Evolutionary conservation across 2,888 invertebrate species (phyloP).

Genomic region (Drosophila koepferae): DNA sequence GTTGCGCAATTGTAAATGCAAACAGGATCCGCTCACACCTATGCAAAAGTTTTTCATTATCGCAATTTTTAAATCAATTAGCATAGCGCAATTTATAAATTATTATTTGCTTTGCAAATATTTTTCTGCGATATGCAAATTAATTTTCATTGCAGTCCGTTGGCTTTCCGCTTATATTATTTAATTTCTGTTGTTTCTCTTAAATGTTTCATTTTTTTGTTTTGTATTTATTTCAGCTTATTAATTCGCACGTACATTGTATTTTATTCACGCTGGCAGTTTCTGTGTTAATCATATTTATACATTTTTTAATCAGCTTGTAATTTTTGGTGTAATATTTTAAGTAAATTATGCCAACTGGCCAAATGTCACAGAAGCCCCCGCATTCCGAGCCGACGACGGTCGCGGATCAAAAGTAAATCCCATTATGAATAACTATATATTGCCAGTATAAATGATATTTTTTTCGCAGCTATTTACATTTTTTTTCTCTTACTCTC

Average conservation of each 20-base stretch:
- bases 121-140: constrained; percentile 49
- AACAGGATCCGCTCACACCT: constrained; percentile 3
- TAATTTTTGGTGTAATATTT: constrained; percentile 62
- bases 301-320: constrained; percentile 60
- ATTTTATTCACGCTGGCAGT: constrained; percentile 26
- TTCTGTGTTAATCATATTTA: constrained; percentile 53
- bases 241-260: constrained; percentile 23
- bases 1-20: constrained; percentile 14
- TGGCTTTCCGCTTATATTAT: constrained; percentile 15
- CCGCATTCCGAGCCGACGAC: constrained; percentile 11
- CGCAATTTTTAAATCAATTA: constrained; percentile 47
- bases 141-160: constrained; percentile 36
- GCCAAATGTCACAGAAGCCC: constrained; percentile 35
- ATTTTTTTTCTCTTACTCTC: constrained; percentile 6
- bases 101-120: constrained; percentile 42
- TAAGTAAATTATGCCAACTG: constrained; percentile 53
- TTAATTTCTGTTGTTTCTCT: constrained; percentile 18
- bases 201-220: constrained; percentile 10
- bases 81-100: constrained; percentile 36
- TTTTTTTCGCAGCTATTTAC: constrained; percentile 48
- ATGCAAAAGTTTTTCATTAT: constrained; percentile 21
- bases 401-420: constrained; percentile 41
- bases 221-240: constrained; percentile 27
- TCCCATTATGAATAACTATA: constrained; percentile 42
- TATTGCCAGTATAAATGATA: constrained; percentile 45